These are phyloP conservation scores for Onchidella celtica DNA, from an alignment of 2,888 invertebrate genomes.

Conservation along the genomic window DNA sequence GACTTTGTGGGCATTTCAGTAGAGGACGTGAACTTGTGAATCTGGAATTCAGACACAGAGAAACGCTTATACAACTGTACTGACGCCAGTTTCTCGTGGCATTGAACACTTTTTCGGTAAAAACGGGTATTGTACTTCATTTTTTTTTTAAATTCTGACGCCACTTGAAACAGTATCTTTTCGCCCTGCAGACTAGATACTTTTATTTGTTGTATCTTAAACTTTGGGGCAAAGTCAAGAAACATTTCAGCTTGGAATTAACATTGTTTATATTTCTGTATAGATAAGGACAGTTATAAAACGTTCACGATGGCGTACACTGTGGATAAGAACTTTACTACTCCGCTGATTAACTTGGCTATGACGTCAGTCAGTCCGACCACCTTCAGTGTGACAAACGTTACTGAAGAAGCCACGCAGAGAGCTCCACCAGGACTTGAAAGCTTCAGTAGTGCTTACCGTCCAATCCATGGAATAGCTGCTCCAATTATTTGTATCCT, in stretches of 20 bases:
- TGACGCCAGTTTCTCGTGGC: background rate
- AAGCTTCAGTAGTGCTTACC: slow-evolving; percentile 59
- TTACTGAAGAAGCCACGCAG: background rate
- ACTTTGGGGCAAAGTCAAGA: too few relatives aligned
- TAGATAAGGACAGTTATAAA: too few relatives aligned
- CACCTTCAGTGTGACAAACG: background rate
- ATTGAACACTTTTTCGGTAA: too few relatives aligned
- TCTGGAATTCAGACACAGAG: too few relatives aligned
- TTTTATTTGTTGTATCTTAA: too few relatives aligned
- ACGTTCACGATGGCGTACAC: slow-evolving; percentile 27
- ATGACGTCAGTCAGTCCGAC: slow-evolving; percentile 7
- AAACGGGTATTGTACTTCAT: too few relatives aligned
- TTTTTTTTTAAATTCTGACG: too few relatives aligned
- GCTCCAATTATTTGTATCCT: slow-evolving; percentile 93
- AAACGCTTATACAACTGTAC: background rate
- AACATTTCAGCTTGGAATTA: too few relatives aligned
- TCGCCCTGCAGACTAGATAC: too few relatives aligned
- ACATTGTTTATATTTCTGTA: too few relatives aligned
- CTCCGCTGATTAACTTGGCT: background rate
- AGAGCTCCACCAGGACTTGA: slow-evolving; percentile 16
- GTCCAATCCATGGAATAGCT: slow-evolving; percentile 89
- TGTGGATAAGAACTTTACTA: background rate
- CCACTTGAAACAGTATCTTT: too few relatives aligned
- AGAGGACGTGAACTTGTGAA: too few relatives aligned
- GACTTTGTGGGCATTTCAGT: background rate